Base-by-base conservation (phyloP, 2,888 invertebrate species). In the Taphrorychus bicolor region DNA sequence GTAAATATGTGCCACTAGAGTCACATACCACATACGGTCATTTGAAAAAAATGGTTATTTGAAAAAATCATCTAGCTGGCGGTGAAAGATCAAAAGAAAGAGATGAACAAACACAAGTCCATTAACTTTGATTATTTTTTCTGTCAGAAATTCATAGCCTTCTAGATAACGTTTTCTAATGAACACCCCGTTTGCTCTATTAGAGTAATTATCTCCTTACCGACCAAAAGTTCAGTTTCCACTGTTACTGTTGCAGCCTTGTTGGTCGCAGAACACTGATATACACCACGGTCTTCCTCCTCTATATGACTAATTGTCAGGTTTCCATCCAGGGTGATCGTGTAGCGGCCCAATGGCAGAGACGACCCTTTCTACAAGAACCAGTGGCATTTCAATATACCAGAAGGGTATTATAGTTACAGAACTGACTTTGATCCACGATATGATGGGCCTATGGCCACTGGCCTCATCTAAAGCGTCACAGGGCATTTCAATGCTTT, bases 221-320 rank as follows among this genome's bases (percentile, higher is more conserved):
- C 70, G 52, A 94, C 90, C 81, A 92, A 87, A 66, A 94, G 84
- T 84, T 94, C 93, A 0, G 92, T 88, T 83, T 92, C 92, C 1
- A 89, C 88, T 19, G 87, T 87, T 53, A 95, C 90, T n/a, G 91
- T 90, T 49, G 93, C 94, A 3, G 95, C 95, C 77, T 92, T 93
- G 84, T 96, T 97, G 74, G 89, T 89, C 1, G 93, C 93, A 54
- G 90, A 88, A 80, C 94, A 94, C 79, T 91, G 89, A 82, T 92
- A 93, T 76, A 91, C 85, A 52, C 97, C 97, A 75, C 94, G 90
- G 84, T 97, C 97, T 70, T 90, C 88, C 81, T 93, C 93, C 73
- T 89, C 87, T 66, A 97, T 88, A 75, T 89, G 87, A 73, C 87
- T 87, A 69, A 98, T 91, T 64, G 94, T 95, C 74, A 97, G 85